phyloP scores from a whole-genome alignment of 2,888 invertebrate species.

The Strigamia crassipes region DNA sequence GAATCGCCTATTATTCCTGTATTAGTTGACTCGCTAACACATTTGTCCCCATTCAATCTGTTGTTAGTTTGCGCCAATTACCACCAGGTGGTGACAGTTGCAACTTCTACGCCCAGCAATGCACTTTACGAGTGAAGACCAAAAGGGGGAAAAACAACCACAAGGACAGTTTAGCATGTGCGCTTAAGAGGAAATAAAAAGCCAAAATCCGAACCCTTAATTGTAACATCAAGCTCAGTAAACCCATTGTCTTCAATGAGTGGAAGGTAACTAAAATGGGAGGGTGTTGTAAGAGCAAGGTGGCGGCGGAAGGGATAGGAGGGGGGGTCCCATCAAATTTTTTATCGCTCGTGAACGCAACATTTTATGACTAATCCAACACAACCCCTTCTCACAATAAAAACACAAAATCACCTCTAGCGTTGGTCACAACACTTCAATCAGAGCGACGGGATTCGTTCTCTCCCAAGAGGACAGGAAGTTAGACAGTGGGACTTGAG shows the following conservation, averaged over 20 bases:
- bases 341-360: slow-evolving; percentile 39
- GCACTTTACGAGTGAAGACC: neutral
- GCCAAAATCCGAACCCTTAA: slow-evolving; percentile 26
- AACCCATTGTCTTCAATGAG: slow-evolving; percentile 36
- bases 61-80: slow-evolving; percentile 20
- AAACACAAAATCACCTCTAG: slow-evolving; percentile 35
- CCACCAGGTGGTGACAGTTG: slow-evolving; percentile 37
- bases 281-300: slow-evolving; percentile 24
- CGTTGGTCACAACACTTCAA: slow-evolving; percentile 42
- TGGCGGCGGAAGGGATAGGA: slow-evolving; percentile 4
- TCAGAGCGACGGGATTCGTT: slow-evolving; percentile 36
- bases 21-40: neutral
- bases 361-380: slow-evolving; percentile 42
- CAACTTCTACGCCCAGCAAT: neutral
- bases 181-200: slow-evolving; percentile 35
- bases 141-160: neutral
- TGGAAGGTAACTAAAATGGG: slow-evolving; percentile 30
- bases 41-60: neutral
- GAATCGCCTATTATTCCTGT: neutral
- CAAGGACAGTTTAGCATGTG: slow-evolving; percentile 35
- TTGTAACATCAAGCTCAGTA: slow-evolving; percentile 24
- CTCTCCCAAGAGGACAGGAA: slow-evolving; percentile 39
- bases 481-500: slow-evolving; percentile 40
- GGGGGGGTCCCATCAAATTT: slow-evolving; percentile 33
- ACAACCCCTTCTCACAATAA: slow-evolving; percentile 42